Conservation (phyloP, 1,140 invertebrate genomes). For the Frieseomelitta varia region DNA sequence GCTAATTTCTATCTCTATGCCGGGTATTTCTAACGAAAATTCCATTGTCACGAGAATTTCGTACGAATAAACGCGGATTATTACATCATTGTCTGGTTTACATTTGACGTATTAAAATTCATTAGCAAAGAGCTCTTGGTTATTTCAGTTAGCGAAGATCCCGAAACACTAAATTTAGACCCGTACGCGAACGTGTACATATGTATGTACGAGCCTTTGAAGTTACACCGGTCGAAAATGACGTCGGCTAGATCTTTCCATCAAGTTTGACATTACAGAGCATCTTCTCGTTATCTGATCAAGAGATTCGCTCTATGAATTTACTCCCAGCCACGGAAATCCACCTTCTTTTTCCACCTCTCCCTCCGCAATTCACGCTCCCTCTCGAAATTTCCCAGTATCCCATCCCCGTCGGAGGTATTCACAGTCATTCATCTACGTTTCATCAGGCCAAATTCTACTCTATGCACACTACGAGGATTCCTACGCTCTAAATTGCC, state of each 20-base stretch:
- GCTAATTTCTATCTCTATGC: no score
- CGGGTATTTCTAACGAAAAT: no score
- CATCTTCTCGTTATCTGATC: not conserved
- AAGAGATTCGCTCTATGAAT: not conserved
- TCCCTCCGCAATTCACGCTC: not conserved
- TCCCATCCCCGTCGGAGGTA: not conserved
- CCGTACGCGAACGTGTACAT: no score
- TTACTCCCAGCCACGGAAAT: not conserved
- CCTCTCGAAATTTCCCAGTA: not conserved
- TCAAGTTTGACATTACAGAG: not conserved
- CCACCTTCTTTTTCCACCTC: no score
- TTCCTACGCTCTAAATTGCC: slow-evolving; percentile 22
- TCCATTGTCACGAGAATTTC: not conserved
- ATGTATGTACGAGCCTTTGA: not conserved
- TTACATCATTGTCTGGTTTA: not conserved
- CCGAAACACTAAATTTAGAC: not conserved
- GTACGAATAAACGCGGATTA: not conserved
- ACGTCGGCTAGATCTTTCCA: not conserved
- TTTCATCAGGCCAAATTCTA: slow-evolving; percentile 14
- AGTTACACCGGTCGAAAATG: not conserved
- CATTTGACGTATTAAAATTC: not conserved
- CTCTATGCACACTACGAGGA: not conserved
- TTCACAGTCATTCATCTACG: not conserved
- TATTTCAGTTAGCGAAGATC: not conserved
- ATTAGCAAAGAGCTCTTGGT: not conserved